Conservation (phyloP, 1,140 invertebrate species). For the Megalonaias nervosa region DNA sequence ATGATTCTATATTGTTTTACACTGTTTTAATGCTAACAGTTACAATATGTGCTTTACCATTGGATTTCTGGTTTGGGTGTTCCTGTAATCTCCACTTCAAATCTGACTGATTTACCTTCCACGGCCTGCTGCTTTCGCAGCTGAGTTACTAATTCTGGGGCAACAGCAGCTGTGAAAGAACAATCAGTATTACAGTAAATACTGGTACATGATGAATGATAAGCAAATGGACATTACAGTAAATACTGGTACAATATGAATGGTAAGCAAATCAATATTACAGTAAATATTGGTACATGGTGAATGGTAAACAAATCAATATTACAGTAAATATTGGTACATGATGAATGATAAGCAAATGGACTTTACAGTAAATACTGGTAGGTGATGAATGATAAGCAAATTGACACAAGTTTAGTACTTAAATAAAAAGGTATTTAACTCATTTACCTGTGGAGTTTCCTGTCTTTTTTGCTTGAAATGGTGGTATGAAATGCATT, state of each 20-base stretch:
- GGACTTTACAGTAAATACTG: too few relatives aligned
- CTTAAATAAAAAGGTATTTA: not conserved
- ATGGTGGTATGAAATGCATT: too few relatives aligned
- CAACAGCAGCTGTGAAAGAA: conserved; percentile 79
- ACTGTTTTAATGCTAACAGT: not conserved
- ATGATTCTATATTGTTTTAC: not conserved
- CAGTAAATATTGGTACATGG: not conserved
- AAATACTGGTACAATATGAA: too few relatives aligned
- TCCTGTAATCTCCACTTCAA: conserved; percentile 91
- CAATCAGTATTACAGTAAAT: not conserved
- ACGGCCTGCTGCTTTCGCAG: conserved; percentile 85
- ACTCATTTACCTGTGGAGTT: not conserved
- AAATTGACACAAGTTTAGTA: not conserved
- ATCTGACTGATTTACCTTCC: conserved; percentile 85
- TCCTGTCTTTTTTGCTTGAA: too few relatives aligned
- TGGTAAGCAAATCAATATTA: not conserved
- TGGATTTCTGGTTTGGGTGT: conserved; percentile 88
- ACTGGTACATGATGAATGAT: not conserved
- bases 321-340: not conserved
- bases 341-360: not conserved
- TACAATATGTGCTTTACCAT: conserved; percentile 68
- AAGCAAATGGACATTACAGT: too few relatives aligned
- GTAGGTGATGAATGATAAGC: too few relatives aligned
- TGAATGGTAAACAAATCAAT: not conserved
- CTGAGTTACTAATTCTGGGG: conserved; percentile 91